A percentile compares a stretch with the other conserved stretches of the same genome.
These are phyloP conservation scores for Potamilus streckersoni DNA, from an alignment of 1,140 invertebrate species.

Conservation along the genomic window DNA sequence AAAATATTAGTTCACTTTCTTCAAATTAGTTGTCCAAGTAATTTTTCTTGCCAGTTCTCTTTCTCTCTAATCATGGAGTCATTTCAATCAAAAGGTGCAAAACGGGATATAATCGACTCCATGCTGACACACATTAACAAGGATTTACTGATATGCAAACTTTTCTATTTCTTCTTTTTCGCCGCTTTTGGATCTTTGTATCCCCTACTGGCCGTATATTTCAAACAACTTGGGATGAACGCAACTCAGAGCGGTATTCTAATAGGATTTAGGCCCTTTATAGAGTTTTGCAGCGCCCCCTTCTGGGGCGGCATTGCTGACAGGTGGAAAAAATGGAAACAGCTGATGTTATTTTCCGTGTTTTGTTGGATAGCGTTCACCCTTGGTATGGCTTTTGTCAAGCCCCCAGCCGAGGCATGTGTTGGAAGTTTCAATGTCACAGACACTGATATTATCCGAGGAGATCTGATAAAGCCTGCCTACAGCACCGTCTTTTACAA, in stretches of 20 bases:
- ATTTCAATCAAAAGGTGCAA: slow-evolving; percentile 20
- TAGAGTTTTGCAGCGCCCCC: slow-evolving; percentile 97
- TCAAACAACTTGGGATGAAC: slow-evolving; percentile 98
- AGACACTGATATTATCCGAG: slow-evolving; percentile 71
- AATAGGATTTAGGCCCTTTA: slow-evolving; percentile 82
- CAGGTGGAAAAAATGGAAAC: slow-evolving; percentile 72
- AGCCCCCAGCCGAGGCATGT: slow-evolving; percentile 79
- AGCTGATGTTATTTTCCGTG: slow-evolving; percentile 88
- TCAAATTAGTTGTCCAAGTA: too few species aligned
- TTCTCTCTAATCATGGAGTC: slow-evolving; percentile 5
- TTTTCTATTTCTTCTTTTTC: slow-evolving; percentile 99
- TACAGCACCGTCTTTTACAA: slow-evolving; percentile 94
- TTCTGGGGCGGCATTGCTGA: slow-evolving; percentile 98
- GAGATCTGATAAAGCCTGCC: slow-evolving; percentile 87
- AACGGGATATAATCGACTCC: slow-evolving; percentile 59
- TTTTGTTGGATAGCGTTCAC: slow-evolving; percentile 97
- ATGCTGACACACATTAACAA: slow-evolving; percentile 60
- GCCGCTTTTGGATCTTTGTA: slow-evolving; percentile 98
- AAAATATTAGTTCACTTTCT: too few species aligned
- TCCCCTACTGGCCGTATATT: slow-evolving; percentile 98
- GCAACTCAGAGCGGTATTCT: slow-evolving; percentile 92
- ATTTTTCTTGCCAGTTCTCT: too few species aligned
- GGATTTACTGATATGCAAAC: slow-evolving; percentile 62
- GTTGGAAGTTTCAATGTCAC: slow-evolving; percentile 76
- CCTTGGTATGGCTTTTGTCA: slow-evolving; percentile 92